These are phyloP conservation scores for Cerceris ruficornis DNA, from an alignment of 2,888 invertebrate species.

Conservation along the genomic window DNA sequence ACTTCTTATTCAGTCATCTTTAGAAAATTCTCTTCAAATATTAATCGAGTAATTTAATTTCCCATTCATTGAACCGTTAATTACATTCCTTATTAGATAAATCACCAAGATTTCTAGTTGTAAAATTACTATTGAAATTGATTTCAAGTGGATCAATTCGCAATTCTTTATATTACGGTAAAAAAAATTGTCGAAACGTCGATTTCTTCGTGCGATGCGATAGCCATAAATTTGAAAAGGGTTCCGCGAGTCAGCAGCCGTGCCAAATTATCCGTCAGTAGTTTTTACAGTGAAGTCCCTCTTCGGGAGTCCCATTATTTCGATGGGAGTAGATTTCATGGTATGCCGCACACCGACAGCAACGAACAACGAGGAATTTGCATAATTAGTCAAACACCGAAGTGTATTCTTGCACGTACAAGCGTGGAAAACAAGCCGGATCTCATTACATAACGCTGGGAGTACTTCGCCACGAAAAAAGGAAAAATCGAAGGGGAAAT, in stretches of 20 bases:
- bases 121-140: no score
- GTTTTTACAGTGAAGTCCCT: not conserved
- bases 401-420: constrained; percentile 8
- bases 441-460: constrained; percentile 31
- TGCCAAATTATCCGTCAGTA: not conserved
- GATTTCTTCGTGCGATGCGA: not conserved
- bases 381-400: constrained; percentile 15
- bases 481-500: not conserved
- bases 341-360: not conserved
- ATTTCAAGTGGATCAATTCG: no score
- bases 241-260: not conserved
- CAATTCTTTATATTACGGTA: no score
- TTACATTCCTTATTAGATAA: no score
- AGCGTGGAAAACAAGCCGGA: constrained; percentile 9
- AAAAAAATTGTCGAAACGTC: not conserved
- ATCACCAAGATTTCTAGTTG: no score
- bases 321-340: not conserved
- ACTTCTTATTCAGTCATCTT: no score
- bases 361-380: not conserved
- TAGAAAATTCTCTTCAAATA: no score
- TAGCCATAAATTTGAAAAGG: not conserved
- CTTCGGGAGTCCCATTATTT: not conserved
- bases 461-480: constrained; percentile 8
- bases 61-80: no score
- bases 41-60: no score